Conservation (phyloP, 1,140 invertebrate genomes). For the Drosophila seguyi region DNA sequence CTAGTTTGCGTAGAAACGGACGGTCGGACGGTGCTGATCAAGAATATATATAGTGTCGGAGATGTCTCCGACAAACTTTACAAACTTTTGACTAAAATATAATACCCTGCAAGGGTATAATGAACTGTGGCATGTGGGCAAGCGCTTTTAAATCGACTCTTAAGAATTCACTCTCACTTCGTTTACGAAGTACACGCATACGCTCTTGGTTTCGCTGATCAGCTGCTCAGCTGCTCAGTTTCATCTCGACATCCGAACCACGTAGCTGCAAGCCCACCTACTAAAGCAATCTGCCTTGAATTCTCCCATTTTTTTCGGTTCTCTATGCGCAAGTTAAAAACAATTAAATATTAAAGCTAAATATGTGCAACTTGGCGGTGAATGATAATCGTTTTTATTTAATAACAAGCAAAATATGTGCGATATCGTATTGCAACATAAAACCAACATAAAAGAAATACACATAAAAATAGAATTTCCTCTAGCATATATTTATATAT, state of each 20-base stretch:
- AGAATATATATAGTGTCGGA: too few species aligned
- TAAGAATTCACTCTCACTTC: slow-evolving; percentile 3
- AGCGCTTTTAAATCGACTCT: not conserved
- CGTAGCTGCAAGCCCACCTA: slow-evolving; percentile 11
- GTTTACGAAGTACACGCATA: not conserved
- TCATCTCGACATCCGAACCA: slow-evolving; percentile 14
- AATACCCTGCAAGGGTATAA: too few species aligned
- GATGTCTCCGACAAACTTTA: too few species aligned
- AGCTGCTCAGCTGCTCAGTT: slow-evolving; percentile 37
- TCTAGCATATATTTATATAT: slow-evolving; percentile 6
- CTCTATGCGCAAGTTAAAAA: slow-evolving; percentile 10
- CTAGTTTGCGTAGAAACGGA: too few species aligned
- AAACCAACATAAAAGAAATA: slow-evolving; percentile 22
- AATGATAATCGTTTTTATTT: slow-evolving; percentile 6
- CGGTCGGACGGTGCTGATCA: too few species aligned
- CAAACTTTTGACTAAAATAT: too few species aligned
- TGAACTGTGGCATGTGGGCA: not conserved
- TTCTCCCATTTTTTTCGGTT: slow-evolving; percentile 12
- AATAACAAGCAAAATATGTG: slow-evolving; percentile 59
- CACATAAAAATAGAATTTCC: slow-evolving; percentile 51
- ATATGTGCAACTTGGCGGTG: slow-evolving; percentile 15
- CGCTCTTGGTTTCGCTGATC: slow-evolving; percentile 6
- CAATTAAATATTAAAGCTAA: slow-evolving; percentile 1
- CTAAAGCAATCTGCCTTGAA: not conserved
- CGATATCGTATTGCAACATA: slow-evolving; percentile 27